Conservation (phyloP, 2,888 invertebrate genomes). For the Apoda limacodes region DNA sequence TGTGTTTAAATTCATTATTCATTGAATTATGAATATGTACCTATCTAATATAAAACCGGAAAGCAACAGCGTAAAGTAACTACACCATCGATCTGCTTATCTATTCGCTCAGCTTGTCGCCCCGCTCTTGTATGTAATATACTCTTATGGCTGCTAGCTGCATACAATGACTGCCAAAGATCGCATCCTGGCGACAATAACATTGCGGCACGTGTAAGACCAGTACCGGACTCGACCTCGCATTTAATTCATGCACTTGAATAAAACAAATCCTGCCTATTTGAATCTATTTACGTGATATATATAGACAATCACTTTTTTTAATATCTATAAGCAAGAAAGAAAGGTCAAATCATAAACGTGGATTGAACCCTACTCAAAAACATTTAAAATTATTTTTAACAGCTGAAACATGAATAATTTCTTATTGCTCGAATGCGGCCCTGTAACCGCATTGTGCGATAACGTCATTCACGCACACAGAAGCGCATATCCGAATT, state of each 20-base stretch:
- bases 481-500: slow-evolving; percentile 49
- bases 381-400: slow-evolving; percentile 2
- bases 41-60: no score
- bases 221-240: slow-evolving; percentile 42
- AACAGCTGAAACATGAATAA: slow-evolving; percentile 18
- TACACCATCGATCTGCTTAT: no score
- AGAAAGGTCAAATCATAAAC: not conserved
- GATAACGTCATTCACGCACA: slow-evolving; percentile 67
- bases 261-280: not conserved
- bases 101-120: no score
- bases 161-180: slow-evolving; percentile 65
- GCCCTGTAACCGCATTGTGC: slow-evolving; percentile 64
- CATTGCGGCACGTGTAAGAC: slow-evolving; percentile 61
- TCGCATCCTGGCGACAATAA: slow-evolving; percentile 55
- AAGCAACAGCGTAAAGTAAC: no score
- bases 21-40: no score
- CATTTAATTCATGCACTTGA: slow-evolving; percentile 22
- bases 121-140: no score
- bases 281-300: slow-evolving; percentile 4
- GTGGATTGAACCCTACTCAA: not conserved
- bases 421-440: slow-evolving; percentile 38
- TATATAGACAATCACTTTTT: not conserved
- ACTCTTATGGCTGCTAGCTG: no score
- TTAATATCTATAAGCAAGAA: not conserved
- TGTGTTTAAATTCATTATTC: no score